phyloP scores from a whole-genome alignment of 2,113 vertebrate species.

The Castor canadensis region DNA sequence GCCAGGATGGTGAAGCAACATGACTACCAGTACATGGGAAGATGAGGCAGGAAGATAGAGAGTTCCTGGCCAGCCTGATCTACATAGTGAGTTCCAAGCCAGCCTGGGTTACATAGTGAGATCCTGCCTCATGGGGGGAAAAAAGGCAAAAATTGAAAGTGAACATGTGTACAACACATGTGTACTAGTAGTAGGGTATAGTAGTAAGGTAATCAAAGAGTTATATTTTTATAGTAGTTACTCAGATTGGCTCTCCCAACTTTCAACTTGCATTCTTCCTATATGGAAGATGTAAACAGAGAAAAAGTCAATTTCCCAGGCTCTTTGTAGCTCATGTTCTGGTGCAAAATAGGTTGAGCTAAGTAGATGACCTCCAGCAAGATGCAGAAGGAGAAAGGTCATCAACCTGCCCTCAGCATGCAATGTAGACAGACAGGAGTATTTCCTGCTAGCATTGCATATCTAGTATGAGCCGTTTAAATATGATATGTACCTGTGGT shows the following conservation, averaged over 20 bases:
- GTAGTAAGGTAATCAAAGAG: neutral
- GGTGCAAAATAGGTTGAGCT: neutral
- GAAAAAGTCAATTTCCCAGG: neutral
- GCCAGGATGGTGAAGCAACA: too few relatives aligned
- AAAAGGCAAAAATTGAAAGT: neutral
- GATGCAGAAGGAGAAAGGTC: neutral
- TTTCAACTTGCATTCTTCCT: neutral
- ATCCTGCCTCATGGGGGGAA: too few relatives aligned
- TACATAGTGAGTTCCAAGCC: too few relatives aligned
- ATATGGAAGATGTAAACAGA: neutral
- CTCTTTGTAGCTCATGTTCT: neutral
- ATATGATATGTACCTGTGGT: neutral
- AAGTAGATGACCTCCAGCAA: neutral
- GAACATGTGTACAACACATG: neutral
- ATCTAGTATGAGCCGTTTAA: neutral
- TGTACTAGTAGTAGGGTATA: neutral
- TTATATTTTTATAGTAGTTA: neutral
- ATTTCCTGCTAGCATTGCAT: neutral
- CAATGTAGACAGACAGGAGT: neutral
- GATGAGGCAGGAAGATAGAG: too few relatives aligned
- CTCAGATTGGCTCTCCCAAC: neutral
- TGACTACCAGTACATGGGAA: too few relatives aligned
- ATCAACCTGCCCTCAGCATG: neutral
- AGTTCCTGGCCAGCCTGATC: too few relatives aligned
- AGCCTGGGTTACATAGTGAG: too few relatives aligned